Evolutionary conservation across 92 coral and sea anemone species (phyloP).

Genomic region (Phymanthus crucifer): DNA sequence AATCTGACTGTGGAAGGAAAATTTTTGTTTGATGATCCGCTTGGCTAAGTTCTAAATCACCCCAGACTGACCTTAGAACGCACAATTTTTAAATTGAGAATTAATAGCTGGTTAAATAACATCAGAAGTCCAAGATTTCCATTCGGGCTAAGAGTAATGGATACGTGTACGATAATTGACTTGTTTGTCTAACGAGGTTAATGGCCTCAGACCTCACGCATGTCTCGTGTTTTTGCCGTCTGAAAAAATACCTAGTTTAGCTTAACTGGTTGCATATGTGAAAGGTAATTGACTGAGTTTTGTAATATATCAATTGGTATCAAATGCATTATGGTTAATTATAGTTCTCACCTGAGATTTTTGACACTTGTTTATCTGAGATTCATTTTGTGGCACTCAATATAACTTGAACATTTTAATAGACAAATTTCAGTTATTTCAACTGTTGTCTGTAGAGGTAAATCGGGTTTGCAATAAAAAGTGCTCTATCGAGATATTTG

Average conservation of each 20-base stretch:
- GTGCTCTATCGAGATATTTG: too few species aligned
- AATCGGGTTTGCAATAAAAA: too few species aligned
- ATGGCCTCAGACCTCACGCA: slow-evolving; percentile 7
- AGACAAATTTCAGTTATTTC: too few species aligned
- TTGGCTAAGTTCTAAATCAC: slow-evolving; percentile 7
- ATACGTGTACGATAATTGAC: not conserved
- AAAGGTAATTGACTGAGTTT: too few species aligned
- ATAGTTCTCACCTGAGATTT: too few species aligned
- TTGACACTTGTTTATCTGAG: too few species aligned
- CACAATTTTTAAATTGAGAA: not conserved
- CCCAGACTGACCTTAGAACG: slow-evolving; percentile 5
- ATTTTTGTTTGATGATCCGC: slow-evolving; percentile 1
- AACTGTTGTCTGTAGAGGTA: too few species aligned
- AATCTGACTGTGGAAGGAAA: not conserved
- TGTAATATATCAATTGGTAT: too few species aligned
- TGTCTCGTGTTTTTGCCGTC: not conserved
- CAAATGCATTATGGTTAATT: too few species aligned
- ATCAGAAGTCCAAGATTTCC: not conserved
- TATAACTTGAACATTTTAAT: too few species aligned
- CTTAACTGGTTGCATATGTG: too few species aligned
- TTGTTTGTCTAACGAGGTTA: not conserved
- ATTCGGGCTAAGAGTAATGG: not conserved
- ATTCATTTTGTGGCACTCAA: too few species aligned
- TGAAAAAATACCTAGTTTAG: not conserved
- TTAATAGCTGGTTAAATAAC: slow-evolving; percentile 10